Percentiles rank a stretch among this genome's conserved stretches.
These are phyloP conservation scores for Dicyrtomina minuta DNA, from an alignment of 2,888 invertebrate species.

Conservation along the genomic window DNA sequence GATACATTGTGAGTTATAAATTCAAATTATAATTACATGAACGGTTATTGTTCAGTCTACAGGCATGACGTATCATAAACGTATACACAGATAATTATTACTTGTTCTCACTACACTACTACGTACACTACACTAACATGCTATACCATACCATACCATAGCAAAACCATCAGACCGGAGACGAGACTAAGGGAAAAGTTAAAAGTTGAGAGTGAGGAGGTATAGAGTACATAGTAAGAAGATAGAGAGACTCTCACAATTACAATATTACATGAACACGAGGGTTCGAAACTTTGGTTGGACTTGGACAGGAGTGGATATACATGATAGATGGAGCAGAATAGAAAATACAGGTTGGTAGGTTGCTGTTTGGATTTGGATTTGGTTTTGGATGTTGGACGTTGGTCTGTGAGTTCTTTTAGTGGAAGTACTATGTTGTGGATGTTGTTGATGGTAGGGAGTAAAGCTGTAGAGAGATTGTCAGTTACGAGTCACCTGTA, in stretches of 20 bases:
- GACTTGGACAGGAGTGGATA: neutral
- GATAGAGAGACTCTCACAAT: neutral
- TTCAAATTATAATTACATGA: no score
- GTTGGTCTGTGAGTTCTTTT: no score
- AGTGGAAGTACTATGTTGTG: no score
- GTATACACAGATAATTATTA: no score
- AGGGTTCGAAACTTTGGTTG: neutral
- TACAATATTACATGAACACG: neutral
- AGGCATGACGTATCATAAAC: no score
- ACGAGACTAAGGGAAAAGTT: conserved; percentile 14
- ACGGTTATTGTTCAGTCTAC: no score
- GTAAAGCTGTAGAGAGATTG: neutral
- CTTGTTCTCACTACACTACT: no score
- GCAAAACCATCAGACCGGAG: conserved; percentile 12
- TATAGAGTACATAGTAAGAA: conserved; percentile 1
- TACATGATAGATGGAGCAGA: neutral
- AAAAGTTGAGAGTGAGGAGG: neutral
- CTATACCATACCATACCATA: no score
- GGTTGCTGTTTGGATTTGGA: no score
- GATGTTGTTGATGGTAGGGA: neutral
- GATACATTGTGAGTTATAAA: no score
- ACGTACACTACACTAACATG: no score
- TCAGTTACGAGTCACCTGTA: neutral
- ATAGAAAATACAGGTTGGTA: neutral
- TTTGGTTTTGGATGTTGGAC: no score